phyloP scores from a whole-genome alignment of 1,140 invertebrate genomes.

The Calephelis nemesis region DNA sequence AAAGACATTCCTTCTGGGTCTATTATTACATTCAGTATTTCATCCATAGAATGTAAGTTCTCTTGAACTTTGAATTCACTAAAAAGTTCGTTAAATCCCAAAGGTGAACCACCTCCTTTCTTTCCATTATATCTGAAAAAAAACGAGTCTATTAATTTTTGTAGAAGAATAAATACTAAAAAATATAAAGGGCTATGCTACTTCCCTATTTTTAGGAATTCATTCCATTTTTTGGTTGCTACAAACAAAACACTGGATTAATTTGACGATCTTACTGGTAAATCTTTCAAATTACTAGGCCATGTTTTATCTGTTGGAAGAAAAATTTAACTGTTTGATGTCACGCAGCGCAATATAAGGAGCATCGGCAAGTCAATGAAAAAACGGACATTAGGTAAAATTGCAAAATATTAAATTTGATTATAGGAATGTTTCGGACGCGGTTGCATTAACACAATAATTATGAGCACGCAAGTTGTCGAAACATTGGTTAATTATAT shows the following conservation, averaged over 20 bases:
- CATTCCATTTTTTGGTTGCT: too few relatives aligned
- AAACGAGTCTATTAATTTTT: slow-evolving; percentile 20
- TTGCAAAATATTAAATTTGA: slow-evolving; percentile 41
- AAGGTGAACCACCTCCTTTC: slow-evolving; percentile 84
- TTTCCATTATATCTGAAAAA: slow-evolving; percentile 80
- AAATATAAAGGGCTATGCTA: too few relatives aligned
- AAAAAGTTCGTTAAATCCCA: slow-evolving; percentile 91
- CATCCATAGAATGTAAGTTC: slow-evolving; percentile 91
- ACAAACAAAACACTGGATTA: too few relatives aligned
- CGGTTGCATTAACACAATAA: slow-evolving; percentile 56
- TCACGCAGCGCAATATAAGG: too few relatives aligned
- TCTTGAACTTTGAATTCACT: slow-evolving; percentile 91
- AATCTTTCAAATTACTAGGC: too few relatives aligned
- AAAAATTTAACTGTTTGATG: too few relatives aligned
- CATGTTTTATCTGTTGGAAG: too few relatives aligned
- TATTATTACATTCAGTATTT: slow-evolving; percentile 92
- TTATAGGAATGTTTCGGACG: slow-evolving; percentile 61
- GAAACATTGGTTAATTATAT: slow-evolving; percentile 59
- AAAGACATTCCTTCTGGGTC: slow-evolving; percentile 95
- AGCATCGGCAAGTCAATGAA: too few relatives aligned
- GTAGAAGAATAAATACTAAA: too few relatives aligned
- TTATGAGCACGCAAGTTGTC: slow-evolving; percentile 61
- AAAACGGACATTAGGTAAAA: too few relatives aligned
- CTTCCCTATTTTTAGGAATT: too few relatives aligned
- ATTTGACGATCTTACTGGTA: too few relatives aligned